phyloP scores from a whole-genome alignment of 2,888 invertebrate species.

The Amorpha juglandis region DNA sequence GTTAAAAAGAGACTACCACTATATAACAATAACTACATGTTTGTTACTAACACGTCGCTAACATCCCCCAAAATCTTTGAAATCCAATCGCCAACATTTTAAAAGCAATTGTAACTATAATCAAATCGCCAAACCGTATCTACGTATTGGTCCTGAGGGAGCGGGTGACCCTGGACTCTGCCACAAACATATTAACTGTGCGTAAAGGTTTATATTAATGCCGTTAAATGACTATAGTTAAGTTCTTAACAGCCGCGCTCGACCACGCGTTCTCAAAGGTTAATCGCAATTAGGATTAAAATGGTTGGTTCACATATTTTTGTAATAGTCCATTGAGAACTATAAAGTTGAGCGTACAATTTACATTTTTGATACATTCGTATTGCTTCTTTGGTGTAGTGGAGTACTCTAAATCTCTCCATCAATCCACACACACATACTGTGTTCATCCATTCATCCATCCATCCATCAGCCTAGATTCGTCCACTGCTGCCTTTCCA shows the following conservation, averaged over 20 bases:
- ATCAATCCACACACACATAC: too few relatives aligned
- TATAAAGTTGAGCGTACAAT: too few relatives aligned
- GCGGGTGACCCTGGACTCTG: constrained; percentile 14
- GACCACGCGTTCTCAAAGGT: constrained; percentile 7
- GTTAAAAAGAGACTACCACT: too few relatives aligned
- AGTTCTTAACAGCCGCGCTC: constrained; percentile 11
- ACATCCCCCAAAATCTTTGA: neutral
- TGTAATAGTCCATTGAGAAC: neutral
- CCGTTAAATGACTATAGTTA: constrained; percentile 18
- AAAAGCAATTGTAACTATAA: constrained; percentile 5
- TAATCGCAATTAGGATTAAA: constrained; percentile 5
- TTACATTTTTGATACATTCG: too few relatives aligned
- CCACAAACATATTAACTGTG: constrained; percentile 55
- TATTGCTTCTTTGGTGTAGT: too few relatives aligned
- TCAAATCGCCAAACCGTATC: neutral
- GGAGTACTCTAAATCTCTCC: too few relatives aligned
- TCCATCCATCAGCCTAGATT: too few relatives aligned
- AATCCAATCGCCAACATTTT: neutral
- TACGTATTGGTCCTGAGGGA: neutral
- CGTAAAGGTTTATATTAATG: constrained; percentile 38
- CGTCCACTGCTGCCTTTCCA: too few relatives aligned
- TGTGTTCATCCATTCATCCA: too few relatives aligned
- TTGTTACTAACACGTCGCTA: neutral
- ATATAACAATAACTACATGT: too few relatives aligned
- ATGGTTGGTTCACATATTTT: constrained; percentile 8